Base-by-base conservation (phyloP, 2,888 invertebrate species). In the Stenchaetothrips biformis region DNA sequence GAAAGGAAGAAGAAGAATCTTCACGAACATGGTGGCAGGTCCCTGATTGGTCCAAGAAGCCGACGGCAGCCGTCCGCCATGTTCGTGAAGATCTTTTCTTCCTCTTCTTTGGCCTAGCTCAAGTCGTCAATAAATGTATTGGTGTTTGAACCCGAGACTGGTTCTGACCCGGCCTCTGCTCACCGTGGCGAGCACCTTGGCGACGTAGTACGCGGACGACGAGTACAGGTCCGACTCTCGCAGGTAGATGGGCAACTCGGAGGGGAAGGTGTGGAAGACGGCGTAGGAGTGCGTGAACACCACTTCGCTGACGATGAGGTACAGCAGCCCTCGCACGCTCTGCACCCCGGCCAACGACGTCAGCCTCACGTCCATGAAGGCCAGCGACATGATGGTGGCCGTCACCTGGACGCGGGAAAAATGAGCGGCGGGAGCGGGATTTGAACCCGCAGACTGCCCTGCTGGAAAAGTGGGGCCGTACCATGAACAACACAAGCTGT, bases 241-340 rank as follows among this genome's bases (percentile, higher is more conserved):
- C 48, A 84, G 79, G 25, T 83, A 82, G 9, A 84, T 78, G 21
- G 84, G 82, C 49, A 84, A 83, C 78, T 84, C 84, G n/a, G 82
- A 80, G 0, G 84, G 84, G 80, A 84, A 83, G 25, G 83, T 83
- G 78, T 83, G 81, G 81, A 83, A 80, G 11, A 84, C 83, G 37
- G 82, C 81, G 81, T 83, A 84, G 8, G 83, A 80, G 62, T 84
- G 83, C 21, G 82, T 81, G 81, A 84, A 84, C 37, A 84, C 81
- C 53, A 83, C 82, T 77, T 84, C 84, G 62, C 83, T 82, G 25
- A 84, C 82, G 47, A 83, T 81, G n/a, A 83, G 81, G 79, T 84
- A 83, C 79, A 83, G 83, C 27, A 84, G 81, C 74, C 84, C 84
- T 80, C 83, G 83, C 53, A 84, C 37, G 80, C 82, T 83, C 80